Evolutionary conservation across 2,113 vertebrate species (phyloP).

Genomic region (Tupaia chinensis): DNA sequence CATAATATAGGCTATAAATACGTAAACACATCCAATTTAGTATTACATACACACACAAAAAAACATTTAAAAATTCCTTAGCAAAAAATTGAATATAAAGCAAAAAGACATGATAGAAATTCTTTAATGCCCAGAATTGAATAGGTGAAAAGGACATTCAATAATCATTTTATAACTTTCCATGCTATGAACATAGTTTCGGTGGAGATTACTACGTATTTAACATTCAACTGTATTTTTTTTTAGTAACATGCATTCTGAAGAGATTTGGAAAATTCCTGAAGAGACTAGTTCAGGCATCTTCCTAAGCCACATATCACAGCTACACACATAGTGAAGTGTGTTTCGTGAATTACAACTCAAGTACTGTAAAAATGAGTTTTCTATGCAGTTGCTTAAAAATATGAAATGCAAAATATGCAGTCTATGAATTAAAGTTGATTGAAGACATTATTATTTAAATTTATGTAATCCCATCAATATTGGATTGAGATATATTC

Average conservation of each 20-base stretch:
- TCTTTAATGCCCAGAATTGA: constrained; percentile 23
- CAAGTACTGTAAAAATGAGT: neutral
- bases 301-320: neutral
- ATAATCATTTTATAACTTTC: constrained; percentile 56
- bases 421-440: constrained; percentile 60
- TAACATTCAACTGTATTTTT: constrained; percentile 34
- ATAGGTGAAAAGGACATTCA: constrained; percentile 15
- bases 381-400: constrained; percentile 24
- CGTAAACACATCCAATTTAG: neutral
- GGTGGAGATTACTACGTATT: constrained; percentile 40
- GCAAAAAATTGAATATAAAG: constrained; percentile 22
- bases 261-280: constrained; percentile 48
- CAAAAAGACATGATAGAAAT: constrained; percentile 39
- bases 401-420: constrained; percentile 52
- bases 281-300: constrained; percentile 2
- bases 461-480: constrained; percentile 58
- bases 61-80: constrained; percentile 13
- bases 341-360: constrained; percentile 61
- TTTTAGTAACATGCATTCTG: neutral
- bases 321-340: neutral
- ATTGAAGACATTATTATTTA: constrained; percentile 60
- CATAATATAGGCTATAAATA: neutral
- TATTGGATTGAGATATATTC: constrained; percentile 42
- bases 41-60: neutral
- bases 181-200: constrained; percentile 4